A percentile compares a stretch with the other conserved stretches of the same genome.
phyloP scores from a whole-genome alignment of 23 tunicate species.

The Halocynthia aurantium region DNA sequence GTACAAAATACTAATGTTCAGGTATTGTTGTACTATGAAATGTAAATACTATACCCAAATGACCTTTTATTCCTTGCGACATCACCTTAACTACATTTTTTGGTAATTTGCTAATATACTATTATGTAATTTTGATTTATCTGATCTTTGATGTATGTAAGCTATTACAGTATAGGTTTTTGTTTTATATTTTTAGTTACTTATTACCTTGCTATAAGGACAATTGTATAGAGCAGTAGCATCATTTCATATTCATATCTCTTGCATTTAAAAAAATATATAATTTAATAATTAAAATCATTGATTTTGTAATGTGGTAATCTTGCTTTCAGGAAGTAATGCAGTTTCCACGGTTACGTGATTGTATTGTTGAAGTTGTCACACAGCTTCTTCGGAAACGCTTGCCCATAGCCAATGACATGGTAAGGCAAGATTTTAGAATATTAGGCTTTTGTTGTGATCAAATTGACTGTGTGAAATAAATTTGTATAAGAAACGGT shows the following conservation, averaged over 20 bases:
- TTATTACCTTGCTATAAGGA: too few relatives aligned
- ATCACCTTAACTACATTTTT: background rate
- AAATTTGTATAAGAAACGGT: background rate
- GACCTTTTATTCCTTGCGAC: background rate
- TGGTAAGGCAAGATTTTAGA: too few relatives aligned
- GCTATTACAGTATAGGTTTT: too few relatives aligned
- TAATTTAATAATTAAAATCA: too few relatives aligned
- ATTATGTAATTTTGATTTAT: background rate
- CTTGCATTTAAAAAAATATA: too few relatives aligned
- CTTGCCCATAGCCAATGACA: conserved; percentile 76
- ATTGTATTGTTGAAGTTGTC: conserved; percentile 72
- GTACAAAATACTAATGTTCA: conserved; percentile 73
- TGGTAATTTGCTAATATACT: background rate
- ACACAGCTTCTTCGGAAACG: conserved; percentile 59
- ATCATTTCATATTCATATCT: too few relatives aligned
- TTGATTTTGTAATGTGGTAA: background rate
- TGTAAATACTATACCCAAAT: background rate
- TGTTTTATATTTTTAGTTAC: too few relatives aligned
- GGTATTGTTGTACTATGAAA: conserved; percentile 7
- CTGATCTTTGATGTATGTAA: too few relatives aligned
- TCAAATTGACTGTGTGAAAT: too few relatives aligned
- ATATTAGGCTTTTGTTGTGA: too few relatives aligned
- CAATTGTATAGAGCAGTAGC: too few relatives aligned
- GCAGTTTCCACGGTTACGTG: conserved; percentile 60
- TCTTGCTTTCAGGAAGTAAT: conserved; percentile 42